These are phyloP conservation scores for Drosophila persimilis DNA, from an alignment of 1,140 invertebrate species.

Conservation along the genomic window DNA sequence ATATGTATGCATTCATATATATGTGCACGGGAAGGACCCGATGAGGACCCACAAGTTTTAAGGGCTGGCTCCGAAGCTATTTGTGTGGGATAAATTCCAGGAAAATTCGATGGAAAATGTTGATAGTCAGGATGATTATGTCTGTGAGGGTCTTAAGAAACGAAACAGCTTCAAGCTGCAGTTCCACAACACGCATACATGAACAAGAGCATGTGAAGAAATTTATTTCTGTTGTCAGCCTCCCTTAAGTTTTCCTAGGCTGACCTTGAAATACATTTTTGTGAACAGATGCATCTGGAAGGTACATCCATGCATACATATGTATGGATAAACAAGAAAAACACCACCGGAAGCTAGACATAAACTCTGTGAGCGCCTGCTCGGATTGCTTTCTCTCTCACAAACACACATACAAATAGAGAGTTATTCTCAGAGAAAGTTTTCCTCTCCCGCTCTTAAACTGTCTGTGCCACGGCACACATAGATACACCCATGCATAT, in stretches of 20 bases:
- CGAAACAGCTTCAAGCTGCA: constrained; percentile 16
- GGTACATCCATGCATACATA: no score
- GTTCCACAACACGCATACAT: constrained; percentile 4
- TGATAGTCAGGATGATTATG: constrained; percentile 21
- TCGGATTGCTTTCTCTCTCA: constrained; percentile 23
- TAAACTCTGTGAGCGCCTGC: constrained; percentile 31
- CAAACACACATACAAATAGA: background rate
- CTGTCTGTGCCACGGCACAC: constrained; percentile 8
- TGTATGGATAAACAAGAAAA: constrained; percentile 41
- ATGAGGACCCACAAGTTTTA: constrained; percentile 53
- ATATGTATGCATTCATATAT: constrained; percentile 8
- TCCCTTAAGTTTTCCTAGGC: constrained; percentile 42
- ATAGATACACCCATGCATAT: constrained; percentile 32
- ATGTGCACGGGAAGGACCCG: no score
- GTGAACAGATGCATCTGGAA: constrained; percentile 55
- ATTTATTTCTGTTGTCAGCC: background rate
- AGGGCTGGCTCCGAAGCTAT: constrained; percentile 57
- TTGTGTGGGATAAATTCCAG: constrained; percentile 51
- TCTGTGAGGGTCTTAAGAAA: constrained; percentile 14
- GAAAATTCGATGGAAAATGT: constrained; percentile 41
- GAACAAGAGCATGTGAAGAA: background rate
- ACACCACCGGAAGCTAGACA: constrained; percentile 72
- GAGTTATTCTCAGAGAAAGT: constrained; percentile 61
- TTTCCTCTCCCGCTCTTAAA: constrained; percentile 19
- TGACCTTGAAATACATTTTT: constrained; percentile 67